Evolutionary conservation across 1,140 invertebrate genomes (phyloP), one percentile per base, ranked within the genome.

Genomic region (Lanistes nyassanus): DNA sequence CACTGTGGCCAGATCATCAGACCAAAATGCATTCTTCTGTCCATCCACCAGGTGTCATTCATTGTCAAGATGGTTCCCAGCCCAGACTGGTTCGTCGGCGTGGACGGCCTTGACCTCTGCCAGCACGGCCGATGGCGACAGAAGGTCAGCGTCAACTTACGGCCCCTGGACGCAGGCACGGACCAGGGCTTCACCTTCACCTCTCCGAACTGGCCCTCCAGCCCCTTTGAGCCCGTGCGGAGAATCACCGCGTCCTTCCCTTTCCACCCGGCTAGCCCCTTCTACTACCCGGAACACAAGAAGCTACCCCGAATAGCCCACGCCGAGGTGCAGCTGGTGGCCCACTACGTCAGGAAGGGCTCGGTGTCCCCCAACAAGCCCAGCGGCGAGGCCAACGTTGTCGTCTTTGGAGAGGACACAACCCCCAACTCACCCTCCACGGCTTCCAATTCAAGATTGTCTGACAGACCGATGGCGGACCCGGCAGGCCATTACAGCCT

Each of bases 51-150:
- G 85, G 53, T 86, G 7, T 85, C 85, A 13, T 83, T 85, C 53
- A 73, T 84, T 64, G 80, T 83, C 53, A 84, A 82, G 72, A 79
- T 87, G 13, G 74, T 84, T 23, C 85, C 85, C 23, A 87, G 85
- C 69, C 85, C 85, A 1, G 85, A 87, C 62, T 87, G 85, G 85
- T 85, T 85, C 68, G 81, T 85, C 31, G 85, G 85, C 0, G 65
- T 87, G 2, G 76, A 78, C 56, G 76, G 76, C 47, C 74, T 83
- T 56, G 80, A 85, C 26, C 81, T 87, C 0, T 84, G 83, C 73
- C 71, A 77, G 23, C 76, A 78, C 5, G 82, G 81, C 7, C 71
- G 82, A 47, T 87, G 85, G 85, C 77, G 76, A 39, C 76, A 70
- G 26, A 65, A 80, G 19, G 74, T 80, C 0, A 75, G 75, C 36